Conservation (phyloP, 2,797 vertebrate species). For the Mormyrops boulengeri region DNA sequence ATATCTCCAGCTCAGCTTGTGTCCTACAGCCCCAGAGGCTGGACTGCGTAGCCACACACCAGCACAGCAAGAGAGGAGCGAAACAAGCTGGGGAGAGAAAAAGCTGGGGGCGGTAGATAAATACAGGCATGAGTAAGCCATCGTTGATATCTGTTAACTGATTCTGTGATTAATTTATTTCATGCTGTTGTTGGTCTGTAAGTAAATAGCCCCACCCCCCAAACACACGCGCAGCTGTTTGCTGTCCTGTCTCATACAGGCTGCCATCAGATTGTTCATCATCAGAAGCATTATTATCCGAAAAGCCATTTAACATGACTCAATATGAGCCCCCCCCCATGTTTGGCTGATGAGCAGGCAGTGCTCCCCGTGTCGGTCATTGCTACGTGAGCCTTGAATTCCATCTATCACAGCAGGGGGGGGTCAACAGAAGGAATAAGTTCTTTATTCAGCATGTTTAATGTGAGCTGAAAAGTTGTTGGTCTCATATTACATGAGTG, state of each 20-base stretch:
- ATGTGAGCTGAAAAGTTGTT: too few relatives aligned
- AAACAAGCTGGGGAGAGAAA: background rate
- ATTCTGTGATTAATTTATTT: background rate
- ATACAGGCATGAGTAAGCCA: background rate
- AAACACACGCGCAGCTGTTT: background rate
- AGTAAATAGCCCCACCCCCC: background rate
- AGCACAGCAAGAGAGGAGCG: background rate
- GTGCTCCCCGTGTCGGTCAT: background rate
- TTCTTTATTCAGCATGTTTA: background rate
- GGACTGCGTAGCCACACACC: background rate
- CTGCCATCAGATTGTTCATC: background rate
- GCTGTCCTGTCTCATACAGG: background rate
- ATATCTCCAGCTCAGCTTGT: background rate
- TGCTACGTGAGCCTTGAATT: background rate
- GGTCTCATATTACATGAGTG: too few relatives aligned
- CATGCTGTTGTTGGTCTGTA: background rate
- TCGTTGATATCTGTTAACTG: background rate
- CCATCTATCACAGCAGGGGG: background rate
- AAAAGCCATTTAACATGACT: background rate
- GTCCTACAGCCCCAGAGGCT: background rate
- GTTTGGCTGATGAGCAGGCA: background rate
- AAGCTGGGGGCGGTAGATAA: background rate
- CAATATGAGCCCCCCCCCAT: background rate
- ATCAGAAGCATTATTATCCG: background rate
- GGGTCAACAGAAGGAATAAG: background rate